These are phyloP conservation scores for Macrosteles quadrilineatus DNA, from an alignment of 1,140 invertebrate species.

Conservation along the genomic window DNA sequence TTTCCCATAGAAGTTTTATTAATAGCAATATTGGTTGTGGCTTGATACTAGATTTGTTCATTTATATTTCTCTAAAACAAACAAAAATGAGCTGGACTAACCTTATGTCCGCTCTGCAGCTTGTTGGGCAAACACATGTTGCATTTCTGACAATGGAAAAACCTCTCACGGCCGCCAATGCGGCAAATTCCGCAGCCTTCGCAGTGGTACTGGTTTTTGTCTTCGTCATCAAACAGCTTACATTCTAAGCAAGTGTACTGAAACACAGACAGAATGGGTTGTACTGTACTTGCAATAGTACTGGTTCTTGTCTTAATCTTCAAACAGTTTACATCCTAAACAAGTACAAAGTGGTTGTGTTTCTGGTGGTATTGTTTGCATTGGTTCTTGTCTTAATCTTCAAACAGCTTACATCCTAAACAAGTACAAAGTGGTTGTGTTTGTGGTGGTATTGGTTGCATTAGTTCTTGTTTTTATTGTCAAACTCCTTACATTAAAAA, in stretches of 20 bases:
- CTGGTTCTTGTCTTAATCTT: not conserved
- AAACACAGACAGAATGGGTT: too few relatives aligned
- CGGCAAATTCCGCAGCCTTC: conserved; percentile 86
- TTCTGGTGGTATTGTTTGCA: conserved; percentile 27
- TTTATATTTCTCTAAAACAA: too few relatives aligned
- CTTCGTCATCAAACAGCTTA: conserved; percentile 86
- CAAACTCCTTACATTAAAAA: too few relatives aligned
- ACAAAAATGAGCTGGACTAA: too few relatives aligned
- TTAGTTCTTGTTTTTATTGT: too few relatives aligned
- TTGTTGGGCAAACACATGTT: conserved; percentile 83
- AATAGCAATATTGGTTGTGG: too few relatives aligned
- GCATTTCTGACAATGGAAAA: conserved; percentile 85
- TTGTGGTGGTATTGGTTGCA: too few relatives aligned
- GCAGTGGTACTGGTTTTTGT: conserved; percentile 88
- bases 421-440: too few relatives aligned
- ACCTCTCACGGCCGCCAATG: conserved; percentile 79
- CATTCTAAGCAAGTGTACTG: conserved; percentile 85
- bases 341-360: conserved; percentile 13
- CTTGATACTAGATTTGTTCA: too few relatives aligned
- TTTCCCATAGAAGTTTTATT: too few relatives aligned
- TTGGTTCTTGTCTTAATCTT: not conserved
- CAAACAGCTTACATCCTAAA: not conserved
- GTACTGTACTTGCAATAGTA: not conserved
- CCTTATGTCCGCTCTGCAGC: conserved; percentile 77
- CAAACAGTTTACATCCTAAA: conserved; percentile 11